Conservation (phyloP, 1,140 invertebrate species). For the Tribolium castaneum region DNA sequence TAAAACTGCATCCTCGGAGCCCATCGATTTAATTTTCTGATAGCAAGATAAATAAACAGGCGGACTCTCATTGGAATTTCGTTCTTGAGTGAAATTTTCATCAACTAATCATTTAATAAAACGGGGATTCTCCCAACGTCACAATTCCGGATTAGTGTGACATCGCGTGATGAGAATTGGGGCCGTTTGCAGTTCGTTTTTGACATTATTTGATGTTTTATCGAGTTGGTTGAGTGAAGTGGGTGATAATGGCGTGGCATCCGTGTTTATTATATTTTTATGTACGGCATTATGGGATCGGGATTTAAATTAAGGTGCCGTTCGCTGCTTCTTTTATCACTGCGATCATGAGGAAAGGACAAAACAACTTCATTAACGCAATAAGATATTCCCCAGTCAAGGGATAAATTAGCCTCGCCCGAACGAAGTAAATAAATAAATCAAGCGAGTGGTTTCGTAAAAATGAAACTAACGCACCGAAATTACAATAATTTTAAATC, state of each 20-base stretch:
- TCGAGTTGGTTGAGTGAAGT: background rate
- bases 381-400: background rate
- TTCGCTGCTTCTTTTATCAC: background rate
- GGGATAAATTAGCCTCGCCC: background rate
- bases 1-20: background rate
- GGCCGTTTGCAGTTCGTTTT: background rate
- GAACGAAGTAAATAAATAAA: background rate
- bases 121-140: background rate
- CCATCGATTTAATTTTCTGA: conserved; percentile 20
- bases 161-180: background rate
- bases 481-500: no score
- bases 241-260: background rate
- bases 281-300: background rate
- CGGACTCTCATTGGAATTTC: background rate
- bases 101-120: background rate
- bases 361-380: background rate
- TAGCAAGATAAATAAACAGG: background rate
- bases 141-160: background rate
- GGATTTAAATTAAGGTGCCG: background rate
- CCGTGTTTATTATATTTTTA: background rate
- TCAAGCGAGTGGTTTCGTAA: background rate
- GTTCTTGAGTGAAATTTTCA: no score
- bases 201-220: background rate
- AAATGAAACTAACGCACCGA: no score
- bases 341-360: background rate